Evolutionary conservation across 2,888 invertebrate species (phyloP), one percentile per base, ranked within the genome.

Genomic region (Mellilla xanthometata): DNA sequence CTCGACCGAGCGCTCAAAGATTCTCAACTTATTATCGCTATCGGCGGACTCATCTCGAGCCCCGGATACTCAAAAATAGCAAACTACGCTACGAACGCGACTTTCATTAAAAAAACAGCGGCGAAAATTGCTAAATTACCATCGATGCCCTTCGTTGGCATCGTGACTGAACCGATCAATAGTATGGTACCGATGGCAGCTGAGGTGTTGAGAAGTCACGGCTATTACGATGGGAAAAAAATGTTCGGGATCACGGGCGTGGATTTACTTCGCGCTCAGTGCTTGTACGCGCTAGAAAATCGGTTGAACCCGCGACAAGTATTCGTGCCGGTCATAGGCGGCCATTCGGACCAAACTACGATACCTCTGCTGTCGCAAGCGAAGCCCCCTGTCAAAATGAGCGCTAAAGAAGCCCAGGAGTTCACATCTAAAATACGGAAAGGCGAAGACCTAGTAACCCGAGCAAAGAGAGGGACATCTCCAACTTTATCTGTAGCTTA

Each of bases 301-400:
- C 91, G 91, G 0, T 57, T 94, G 27, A 91, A 92, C 55, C 93
- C 95, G 0, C 84, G 91, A 51, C 87, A 91, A 52, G 93, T 95
- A 7, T 78, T 87, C 54, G 93, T 95, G 5, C 96, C 96, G 0
- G 94, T 96, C 0, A 87, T 93, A 36, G 96, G 96, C 22, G 97
- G 97, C 0, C 94, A 94, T 73, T 93, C 94, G 11, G 91, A 93
- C 8, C 91, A 91, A 50, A 95, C 95, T 1, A 93, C 94, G 52
- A 91, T 97, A 12, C 96, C 96, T 0, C 81, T 97, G 10, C 89
- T 96, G 44, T 95, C 96, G 1, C 93, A 94, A 65, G 90, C 92
- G 2, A 91, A 85, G 44, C 95, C 94, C 0, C 57, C 73, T 4
- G 78, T 87, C 26, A 65, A 81, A 8, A 88, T 76, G 54, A 54